phyloP scores from a whole-genome alignment of 2,113 vertebrate species.

The Gymnogyps californianus region DNA sequence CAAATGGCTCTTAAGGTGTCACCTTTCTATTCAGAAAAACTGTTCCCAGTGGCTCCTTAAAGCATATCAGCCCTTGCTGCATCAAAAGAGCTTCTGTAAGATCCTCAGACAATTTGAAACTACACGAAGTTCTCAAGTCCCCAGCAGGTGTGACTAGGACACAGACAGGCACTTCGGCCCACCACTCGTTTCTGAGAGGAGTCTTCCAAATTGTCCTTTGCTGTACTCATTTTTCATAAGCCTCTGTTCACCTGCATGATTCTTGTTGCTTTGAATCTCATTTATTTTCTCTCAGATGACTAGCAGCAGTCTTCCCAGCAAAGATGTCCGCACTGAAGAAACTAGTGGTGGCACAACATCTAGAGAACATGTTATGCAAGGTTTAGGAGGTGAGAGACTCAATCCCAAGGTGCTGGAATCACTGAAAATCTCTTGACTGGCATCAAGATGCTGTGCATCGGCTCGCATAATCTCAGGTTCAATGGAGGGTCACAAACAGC shows the following conservation, averaged over 20 bases:
- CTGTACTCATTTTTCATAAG: neutral
- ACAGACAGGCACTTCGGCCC: neutral
- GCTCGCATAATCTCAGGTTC: neutral
- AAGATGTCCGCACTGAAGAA: neutral
- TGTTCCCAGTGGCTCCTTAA: neutral
- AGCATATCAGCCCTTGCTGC: neutral
- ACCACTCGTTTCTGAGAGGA: neutral
- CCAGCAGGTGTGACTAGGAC: neutral
- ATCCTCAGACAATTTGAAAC: neutral
- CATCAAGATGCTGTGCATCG: neutral
- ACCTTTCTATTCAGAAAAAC: neutral
- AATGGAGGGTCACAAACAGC: neutral
- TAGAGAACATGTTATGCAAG: accelerated
- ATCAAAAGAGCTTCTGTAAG: neutral
- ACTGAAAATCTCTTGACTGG: neutral
- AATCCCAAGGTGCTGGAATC: neutral
- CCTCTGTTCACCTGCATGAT: neutral
- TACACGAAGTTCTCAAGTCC: neutral
- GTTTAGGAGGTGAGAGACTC: neutral
- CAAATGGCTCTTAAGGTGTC: neutral
- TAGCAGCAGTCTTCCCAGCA: neutral
- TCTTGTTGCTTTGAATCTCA: neutral
- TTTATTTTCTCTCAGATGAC: neutral
- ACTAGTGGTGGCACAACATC: neutral
- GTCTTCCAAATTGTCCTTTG: neutral